Evolutionary conservation across 2,113 vertebrate genomes (phyloP), one percentile per base, ranked within the genome.

Genomic region (cattle (Bos taurus)): DNA sequence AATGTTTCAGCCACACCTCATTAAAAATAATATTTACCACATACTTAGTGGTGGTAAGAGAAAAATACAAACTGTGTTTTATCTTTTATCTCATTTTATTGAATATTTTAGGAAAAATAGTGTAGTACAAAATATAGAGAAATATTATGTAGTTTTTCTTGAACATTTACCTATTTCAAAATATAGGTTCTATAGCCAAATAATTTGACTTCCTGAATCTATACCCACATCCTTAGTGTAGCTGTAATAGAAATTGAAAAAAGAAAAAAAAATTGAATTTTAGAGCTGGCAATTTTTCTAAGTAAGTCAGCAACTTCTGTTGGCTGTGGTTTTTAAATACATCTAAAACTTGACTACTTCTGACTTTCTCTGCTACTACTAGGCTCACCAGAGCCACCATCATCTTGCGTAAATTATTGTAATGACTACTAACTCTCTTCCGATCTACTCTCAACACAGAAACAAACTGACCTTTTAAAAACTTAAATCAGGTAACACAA

Each of bases 21-120:
- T 97, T 98, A 96, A 98, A 98, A 98, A 26, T 62, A 86, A 52
- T 94, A 91, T 96, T 98, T 98, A 95, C 15, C 98, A 97, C 6
- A 62, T 83, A 62, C 36, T 94, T 94, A 93, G 46, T 40, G 40
- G 40, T 40, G 40, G 40, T 60, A 0, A 2, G 64, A 96, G 97
- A 97, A 78, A 40, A 98, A 80, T 74, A 96, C 77, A 97, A 97
- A 93, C 57, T 48, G 48, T 13, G 40, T 92, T 95, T 97, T 82
- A 57, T 87, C 60, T 94, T 93, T 91, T 88, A 90, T 64, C 60
- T 33, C 52, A 88, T 59, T 85, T 96, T 96, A 67, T 95, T 93
- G 14, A 87, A 15, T 82, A 94, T 60, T 17, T 50, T 95, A 91
- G 25, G 56, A 78, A 83, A 95, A 95, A 91, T 71, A 92, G 46